Conservation (phyloP, 2,113 vertebrate genomes). For the Microcebus tavaratra region DNA sequence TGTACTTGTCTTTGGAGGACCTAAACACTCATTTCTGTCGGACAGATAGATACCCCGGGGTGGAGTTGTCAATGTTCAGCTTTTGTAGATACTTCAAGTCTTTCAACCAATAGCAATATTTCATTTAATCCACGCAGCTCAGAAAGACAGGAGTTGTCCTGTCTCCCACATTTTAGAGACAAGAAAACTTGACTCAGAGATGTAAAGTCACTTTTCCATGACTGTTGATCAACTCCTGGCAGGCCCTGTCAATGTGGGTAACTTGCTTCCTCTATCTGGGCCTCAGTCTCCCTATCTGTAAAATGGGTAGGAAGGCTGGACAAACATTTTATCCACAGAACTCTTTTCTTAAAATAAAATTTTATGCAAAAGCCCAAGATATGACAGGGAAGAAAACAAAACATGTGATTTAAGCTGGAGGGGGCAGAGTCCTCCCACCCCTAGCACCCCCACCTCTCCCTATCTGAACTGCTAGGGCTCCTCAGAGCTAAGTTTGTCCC, state of each 20-base stretch:
- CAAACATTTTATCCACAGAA: not conserved
- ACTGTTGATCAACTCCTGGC: rapidly evolving
- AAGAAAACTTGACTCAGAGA: not conserved
- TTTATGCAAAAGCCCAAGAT: not conserved
- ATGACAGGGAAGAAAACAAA: not conserved
- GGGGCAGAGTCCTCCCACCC: too few relatives aligned
- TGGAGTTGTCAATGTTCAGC: too few relatives aligned
- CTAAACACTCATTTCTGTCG: not conserved
- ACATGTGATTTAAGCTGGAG: not conserved
- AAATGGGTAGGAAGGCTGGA: not conserved
- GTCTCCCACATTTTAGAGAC: not conserved
- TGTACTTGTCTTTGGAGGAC: not conserved
- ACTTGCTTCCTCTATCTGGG: not conserved
- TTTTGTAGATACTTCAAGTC: not conserved
- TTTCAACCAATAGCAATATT: not conserved
- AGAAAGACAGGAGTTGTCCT: not conserved
- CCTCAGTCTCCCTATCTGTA: not conserved
- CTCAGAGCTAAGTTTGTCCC: not conserved
- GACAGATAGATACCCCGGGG: not conserved
- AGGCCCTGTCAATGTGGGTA: too few relatives aligned
- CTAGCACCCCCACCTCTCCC: not conserved
- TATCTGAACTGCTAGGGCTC: not conserved
- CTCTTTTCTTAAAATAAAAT: not conserved
- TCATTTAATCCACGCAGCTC: not conserved
- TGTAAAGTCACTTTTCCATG: not conserved